Evolutionary conservation across 2,113 vertebrate species (phyloP), one percentile per base, ranked within the genome.

Genomic region (Phoenicopterus ruber): DNA sequence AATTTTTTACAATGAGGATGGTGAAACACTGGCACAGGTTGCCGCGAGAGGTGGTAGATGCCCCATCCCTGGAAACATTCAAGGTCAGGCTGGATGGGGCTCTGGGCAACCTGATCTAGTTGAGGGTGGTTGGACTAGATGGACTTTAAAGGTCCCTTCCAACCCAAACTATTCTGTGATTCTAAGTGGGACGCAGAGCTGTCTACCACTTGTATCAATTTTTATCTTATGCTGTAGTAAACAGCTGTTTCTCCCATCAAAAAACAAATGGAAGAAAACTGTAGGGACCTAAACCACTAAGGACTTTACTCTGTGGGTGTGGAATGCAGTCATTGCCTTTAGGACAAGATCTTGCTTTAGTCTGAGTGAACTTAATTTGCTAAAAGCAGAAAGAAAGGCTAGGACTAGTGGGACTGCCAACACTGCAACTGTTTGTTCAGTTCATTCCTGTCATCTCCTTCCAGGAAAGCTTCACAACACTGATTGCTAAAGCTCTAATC

Each of bases 131-230:
- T n/a, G n/a, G n/a, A n/a, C n/a, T n/a, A n/a, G n/a, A n/a, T n/a
- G n/a, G n/a, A n/a, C n/a, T n/a, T n/a, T n/a, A n/a, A n/a, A n/a
- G n/a, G n/a, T n/a, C n/a, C n/a, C n/a, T n/a, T n/a, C n/a, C n/a
- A n/a, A n/a, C n/a, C n/a, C n/a, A n/a, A n/a, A n/a, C n/a, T n/a
- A n/a, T n/a, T n/a, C n/a, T n/a, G n/a, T n/a, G n/a, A n/a, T 82
- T 58, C 62, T 38, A 46, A 34, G 25, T 46, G 40, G 34, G 26
- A n/a, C 73, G 47, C 50, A 81, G 79, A 90, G 62, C 63, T 88
- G 50, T 63, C 13, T 29, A 22, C 58, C 52, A 6, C 0, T 1
- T 44, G 22, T 34, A 55, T 66, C 0, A 2, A 12, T 73, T 80
- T 88, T 80, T 65, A 12, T 47, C 20, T 58, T 54, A 34, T 16